Base-by-base conservation (phyloP, 2,888 invertebrate genomes). In the Ferrisia virgata region DNA sequence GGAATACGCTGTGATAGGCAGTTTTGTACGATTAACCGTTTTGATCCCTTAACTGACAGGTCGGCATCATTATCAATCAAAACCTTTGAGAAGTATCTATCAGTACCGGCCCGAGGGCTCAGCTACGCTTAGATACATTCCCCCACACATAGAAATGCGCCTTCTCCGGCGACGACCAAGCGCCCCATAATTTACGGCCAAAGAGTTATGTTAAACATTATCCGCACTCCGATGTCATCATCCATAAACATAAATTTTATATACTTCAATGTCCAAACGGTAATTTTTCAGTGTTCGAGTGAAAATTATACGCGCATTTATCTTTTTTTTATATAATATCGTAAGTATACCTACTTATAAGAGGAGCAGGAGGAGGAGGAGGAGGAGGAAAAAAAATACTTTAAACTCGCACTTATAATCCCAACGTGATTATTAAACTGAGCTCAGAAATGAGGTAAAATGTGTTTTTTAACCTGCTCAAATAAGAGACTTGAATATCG, bases 31-130 rank as follows among this genome's bases (percentile, higher is more conserved):
- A 64, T 82, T 36, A 53, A 64, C 64, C 40, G 43, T 72, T 83
- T 83, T 83, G 83, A 83, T 83, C 83, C 83, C 76, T 83, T 83
- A 83, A 83, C 83, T 83, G 83, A 83, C 83, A 83, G 83, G 83
- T 76, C 72, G 83, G 83, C 83, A 83, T 83, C 76, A 83, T 83
- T 83, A 83, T 83, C 83, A 83, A 83, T 83, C 83, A 83, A 83
- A 83, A 83, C 83, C 83, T 40, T 76, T 83, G 39, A 22, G 33
- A 72, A 83, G 83, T 83, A 83, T 83, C 83, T 83, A 76, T 83
- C 83, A 83, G 72, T 83, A 69, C 69, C 33, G 83, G 83, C 83
- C 83, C 36, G 40, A 22, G 28, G 83, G 83, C 76, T 28, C 39
- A 18, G 43, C 43, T 22, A n/a, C 58, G 22, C 47, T 28, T n/a